A percentile compares a stretch with the other conserved stretches of the same genome.
Conservation (phyloP, 2,888 invertebrate genomes). For the Lissocephala sabroskyi region DNA sequence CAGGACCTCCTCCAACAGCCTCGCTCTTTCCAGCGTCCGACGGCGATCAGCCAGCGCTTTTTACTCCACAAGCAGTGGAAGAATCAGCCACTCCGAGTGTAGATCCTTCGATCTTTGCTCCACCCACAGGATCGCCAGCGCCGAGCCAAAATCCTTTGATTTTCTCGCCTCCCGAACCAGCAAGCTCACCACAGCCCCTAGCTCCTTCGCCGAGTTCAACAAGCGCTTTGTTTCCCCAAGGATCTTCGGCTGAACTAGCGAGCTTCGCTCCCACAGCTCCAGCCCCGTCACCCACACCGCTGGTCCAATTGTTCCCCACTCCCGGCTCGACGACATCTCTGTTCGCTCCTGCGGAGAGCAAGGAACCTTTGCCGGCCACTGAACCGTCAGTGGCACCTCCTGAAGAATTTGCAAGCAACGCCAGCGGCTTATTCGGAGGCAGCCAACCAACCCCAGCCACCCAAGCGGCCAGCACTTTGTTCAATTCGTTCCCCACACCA, state of each 20-base stretch:
- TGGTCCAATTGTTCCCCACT: constrained; percentile 20
- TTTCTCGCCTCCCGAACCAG: too few species aligned
- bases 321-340: constrained; percentile 5
- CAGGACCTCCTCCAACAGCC: background rate
- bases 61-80: background rate
- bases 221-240: too few species aligned
- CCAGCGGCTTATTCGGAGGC: constrained; percentile 14
- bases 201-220: too few species aligned
- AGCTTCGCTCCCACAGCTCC: constrained; percentile 5
- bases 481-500: constrained; percentile 39
- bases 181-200: too few species aligned
- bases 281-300: constrained; percentile 2
- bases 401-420: background rate
- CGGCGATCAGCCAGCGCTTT: background rate
- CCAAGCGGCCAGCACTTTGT: constrained; percentile 36
- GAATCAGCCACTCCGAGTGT: background rate
- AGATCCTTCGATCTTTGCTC: background rate
- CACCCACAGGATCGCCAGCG: background rate
- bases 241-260: too few species aligned
- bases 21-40: background rate
- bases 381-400: background rate
- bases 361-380: constrained; percentile 1
- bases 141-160: too few species aligned
- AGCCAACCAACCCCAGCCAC: constrained; percentile 8
- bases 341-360: background rate